Evolutionary conservation across 2,113 vertebrate genomes (phyloP), one percentile per base, ranked within the genome.

Genomic region (Holacanthus passer): DNA sequence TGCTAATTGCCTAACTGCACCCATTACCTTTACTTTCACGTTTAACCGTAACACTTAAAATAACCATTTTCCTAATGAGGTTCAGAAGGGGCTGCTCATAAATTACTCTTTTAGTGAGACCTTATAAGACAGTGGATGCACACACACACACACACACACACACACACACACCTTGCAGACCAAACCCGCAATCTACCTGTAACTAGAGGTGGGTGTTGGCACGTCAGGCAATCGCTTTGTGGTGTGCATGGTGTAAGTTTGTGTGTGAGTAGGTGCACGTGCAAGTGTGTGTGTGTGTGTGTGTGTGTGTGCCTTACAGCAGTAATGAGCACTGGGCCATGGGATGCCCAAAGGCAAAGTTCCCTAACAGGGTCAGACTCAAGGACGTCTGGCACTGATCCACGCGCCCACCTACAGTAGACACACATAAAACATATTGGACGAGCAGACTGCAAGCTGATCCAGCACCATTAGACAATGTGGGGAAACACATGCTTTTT

Each of bases 281-380:
- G 53, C 32, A 48, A 35, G 29, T 73, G 65, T 52, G 60, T 48
- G 31, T 65, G 50, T 41, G 72, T 65, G 59, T 32, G 64, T 59
- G 47, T 17, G 58, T 71, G 50, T 22, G 58, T n/a, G 47, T 1
- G 80, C 55, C 77, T 8, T 79, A 56, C 65, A 82, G 81, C 85
- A 37, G 72, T 90, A 92, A 90, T 89, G 90, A 93, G 86, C 85
- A 67, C 48, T 73, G 90, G 85, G 84, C 89, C 69, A 79, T 69
- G 79, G 88, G 89, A 85, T 79, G 68, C 89, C 90, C 90, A 84
- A 83, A 93, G 90, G 91, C 89, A 83, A 93, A 87, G 88, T 89
- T 81, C 79, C 82, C 73, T 52, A 81, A 60, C 73, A 68, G 90
- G 91, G 86, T 92, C 85, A 87, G 63, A 77, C 56, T 87, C 82